Percentiles rank a stretch among this genome's conserved stretches.
Evolutionary conservation across 2,888 invertebrate species (phyloP).

Genomic region (Norana najaformis): DNA sequence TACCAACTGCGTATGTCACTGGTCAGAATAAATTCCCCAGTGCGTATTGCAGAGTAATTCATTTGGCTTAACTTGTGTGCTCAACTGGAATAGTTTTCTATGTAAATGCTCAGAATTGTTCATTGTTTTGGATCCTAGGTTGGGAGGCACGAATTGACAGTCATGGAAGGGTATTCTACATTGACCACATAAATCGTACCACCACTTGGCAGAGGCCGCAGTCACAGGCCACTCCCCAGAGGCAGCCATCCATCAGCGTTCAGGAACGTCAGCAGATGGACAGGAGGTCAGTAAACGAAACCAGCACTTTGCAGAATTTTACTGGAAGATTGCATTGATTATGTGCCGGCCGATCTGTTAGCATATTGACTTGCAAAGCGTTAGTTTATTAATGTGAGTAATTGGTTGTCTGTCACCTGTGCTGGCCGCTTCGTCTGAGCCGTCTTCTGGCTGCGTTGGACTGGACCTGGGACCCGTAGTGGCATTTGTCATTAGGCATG

Average conservation of each 20-base stretch:
- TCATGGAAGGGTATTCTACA: constrained; percentile 94
- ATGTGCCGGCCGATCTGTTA: background rate
- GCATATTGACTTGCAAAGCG: constrained; percentile 1
- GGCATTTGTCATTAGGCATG: background rate
- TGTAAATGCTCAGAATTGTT: background rate
- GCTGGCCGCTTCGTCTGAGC: background rate
- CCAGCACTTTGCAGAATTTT: background rate
- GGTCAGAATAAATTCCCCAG: background rate
- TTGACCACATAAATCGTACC: constrained; percentile 92
- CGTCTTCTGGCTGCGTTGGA: constrained; percentile 1
- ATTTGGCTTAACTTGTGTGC: background rate
- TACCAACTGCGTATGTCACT: background rate
- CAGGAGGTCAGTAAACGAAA: constrained; percentile 64
- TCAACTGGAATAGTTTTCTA: background rate
- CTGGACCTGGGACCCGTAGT: background rate
- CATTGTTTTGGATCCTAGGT: constrained; percentile 65
- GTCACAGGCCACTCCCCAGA: constrained; percentile 49
- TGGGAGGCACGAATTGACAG: constrained; percentile 98
- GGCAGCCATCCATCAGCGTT: constrained; percentile 58
- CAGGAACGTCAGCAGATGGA: constrained; percentile 74
- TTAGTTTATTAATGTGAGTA: background rate
- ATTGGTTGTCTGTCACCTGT: background rate
- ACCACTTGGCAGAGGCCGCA: constrained; percentile 91
- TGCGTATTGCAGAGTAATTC: background rate
- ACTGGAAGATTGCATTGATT: constrained; percentile 5